Evolutionary conservation across 1,140 invertebrate species (phyloP).

Genomic region (Solenopsis fugax): DNA sequence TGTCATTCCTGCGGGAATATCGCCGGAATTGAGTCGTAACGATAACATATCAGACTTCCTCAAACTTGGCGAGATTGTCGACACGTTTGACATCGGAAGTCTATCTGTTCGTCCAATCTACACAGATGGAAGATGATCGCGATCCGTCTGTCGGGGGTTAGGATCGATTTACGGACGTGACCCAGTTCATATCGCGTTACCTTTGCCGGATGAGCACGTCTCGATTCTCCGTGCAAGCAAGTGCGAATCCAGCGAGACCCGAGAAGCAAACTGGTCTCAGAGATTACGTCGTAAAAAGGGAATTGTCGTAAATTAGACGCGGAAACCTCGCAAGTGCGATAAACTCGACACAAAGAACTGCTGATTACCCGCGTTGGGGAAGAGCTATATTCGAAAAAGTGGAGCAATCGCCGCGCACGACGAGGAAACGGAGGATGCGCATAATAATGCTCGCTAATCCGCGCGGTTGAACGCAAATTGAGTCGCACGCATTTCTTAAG

Average conservation of each 20-base stretch:
- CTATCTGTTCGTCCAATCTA: slow-evolving; percentile 61
- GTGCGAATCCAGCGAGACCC: slow-evolving; percentile 37
- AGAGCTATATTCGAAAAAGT: slow-evolving; percentile 29
- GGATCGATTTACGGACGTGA: slow-evolving; percentile 68
- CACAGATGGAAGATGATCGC: slow-evolving; percentile 57
- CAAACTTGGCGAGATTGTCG: slow-evolving; percentile 60
- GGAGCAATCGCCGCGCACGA: background rate
- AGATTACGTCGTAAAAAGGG: background rate
- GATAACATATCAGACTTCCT: slow-evolving; percentile 61
- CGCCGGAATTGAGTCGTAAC: slow-evolving; percentile 61
- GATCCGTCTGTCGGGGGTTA: slow-evolving; percentile 59
- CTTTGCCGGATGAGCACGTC: slow-evolving; percentile 46
- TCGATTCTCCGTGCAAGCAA: slow-evolving; percentile 49
- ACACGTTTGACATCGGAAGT: slow-evolving; percentile 61
- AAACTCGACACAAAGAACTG: slow-evolving; percentile 25
- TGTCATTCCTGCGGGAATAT: slow-evolving; percentile 59
- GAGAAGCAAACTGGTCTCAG: slow-evolving; percentile 8
- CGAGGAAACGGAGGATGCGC: background rate
- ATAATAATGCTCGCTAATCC: slow-evolving; percentile 36
- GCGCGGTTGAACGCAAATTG: slow-evolving; percentile 21
- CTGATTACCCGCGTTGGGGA: background rate
- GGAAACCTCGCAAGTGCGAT: background rate
- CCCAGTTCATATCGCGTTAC: slow-evolving; percentile 62
- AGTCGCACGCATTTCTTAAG: slow-evolving; percentile 30
- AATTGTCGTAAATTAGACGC: slow-evolving; percentile 29